Conservation (phyloP, 2,797 vertebrate species). For the Takifugu rubripes region DNA sequence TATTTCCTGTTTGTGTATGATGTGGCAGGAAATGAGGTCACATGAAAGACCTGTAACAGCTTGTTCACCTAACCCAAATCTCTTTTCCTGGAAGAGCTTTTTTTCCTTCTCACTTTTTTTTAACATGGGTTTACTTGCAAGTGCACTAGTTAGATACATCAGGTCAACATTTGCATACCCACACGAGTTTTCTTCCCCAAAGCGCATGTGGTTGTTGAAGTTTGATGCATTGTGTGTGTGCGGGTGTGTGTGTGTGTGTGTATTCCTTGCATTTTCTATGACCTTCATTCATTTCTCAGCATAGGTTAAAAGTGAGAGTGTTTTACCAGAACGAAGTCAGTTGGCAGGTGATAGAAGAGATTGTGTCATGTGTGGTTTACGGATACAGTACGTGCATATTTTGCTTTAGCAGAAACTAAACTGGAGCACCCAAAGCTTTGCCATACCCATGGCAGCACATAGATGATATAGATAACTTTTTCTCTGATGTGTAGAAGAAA, state of each 20-base stretch:
- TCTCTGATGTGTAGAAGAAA: not conserved
- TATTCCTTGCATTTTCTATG: slow-evolving; percentile 35
- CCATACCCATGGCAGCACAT: not conserved
- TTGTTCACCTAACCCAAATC: slow-evolving; percentile 61
- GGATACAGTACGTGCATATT: slow-evolving; percentile 12
- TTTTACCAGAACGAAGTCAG: slow-evolving; percentile 70
- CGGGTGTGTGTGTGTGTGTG: not conserved
- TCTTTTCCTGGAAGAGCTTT: slow-evolving; percentile 63
- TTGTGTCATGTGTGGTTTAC: slow-evolving; percentile 49
- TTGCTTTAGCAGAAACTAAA: slow-evolving; percentile 23
- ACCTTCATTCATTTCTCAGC: slow-evolving; percentile 71
- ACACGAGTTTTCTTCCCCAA: not conserved
- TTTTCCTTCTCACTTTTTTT: slow-evolving; percentile 6
- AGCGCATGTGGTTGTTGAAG: slow-evolving; percentile 9
- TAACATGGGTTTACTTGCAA: slow-evolving; percentile 35
- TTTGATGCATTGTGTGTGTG: not conserved
- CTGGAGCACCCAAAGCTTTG: slow-evolving; percentile 1
- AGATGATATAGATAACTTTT: slow-evolving; percentile 1
- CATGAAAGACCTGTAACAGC: slow-evolving; percentile 58
- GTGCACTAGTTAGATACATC: slow-evolving; percentile 43
- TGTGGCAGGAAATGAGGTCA: slow-evolving; percentile 70
- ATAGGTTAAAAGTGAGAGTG: slow-evolving; percentile 49
- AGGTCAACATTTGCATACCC: slow-evolving; percentile 35
- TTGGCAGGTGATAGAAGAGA: slow-evolving; percentile 45
- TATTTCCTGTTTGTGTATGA: slow-evolving; percentile 63